A percentile compares a stretch with the other conserved stretches of the same genome.
These are phyloP conservation scores for Wiebesia pumilae DNA, from an alignment of 1,140 invertebrate species.

Conservation along the genomic window DNA sequence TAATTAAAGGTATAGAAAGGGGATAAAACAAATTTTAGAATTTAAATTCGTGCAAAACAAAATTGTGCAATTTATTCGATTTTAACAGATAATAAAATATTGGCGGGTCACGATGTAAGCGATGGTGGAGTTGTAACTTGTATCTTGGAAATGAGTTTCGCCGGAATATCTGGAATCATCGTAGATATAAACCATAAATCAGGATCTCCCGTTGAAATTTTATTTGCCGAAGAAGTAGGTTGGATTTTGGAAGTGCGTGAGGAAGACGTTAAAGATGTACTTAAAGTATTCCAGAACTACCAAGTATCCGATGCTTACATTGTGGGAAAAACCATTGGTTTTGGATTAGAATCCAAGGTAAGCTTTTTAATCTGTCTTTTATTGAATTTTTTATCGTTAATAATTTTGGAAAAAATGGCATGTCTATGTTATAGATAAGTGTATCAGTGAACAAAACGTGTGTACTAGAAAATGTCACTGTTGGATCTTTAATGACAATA, in stretches of 20 bases:
- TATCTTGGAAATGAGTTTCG: slow-evolving; percentile 96
- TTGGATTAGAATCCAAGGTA: slow-evolving; percentile 81
- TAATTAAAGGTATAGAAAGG: slow-evolving; percentile 82
- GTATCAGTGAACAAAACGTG: slow-evolving; percentile 78
- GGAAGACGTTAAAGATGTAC: slow-evolving; percentile 77
- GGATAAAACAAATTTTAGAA: neutral
- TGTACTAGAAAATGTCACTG: slow-evolving; percentile 75
- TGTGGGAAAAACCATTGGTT: slow-evolving; percentile 83
- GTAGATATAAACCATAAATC: slow-evolving; percentile 79
- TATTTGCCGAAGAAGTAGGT: slow-evolving; percentile 95
- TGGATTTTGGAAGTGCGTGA: slow-evolving; percentile 89
- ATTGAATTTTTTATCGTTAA: neutral
- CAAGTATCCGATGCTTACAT: slow-evolving; percentile 81
- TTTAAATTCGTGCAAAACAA: neutral
- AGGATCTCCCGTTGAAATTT: slow-evolving; percentile 78
- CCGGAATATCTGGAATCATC: slow-evolving; percentile 87
- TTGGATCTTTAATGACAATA: slow-evolving; percentile 80
- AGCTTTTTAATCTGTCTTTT: neutral
- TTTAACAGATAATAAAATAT: slow-evolving; percentile 79
- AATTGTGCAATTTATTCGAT: neutral
- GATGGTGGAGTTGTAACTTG: slow-evolving; percentile 95
- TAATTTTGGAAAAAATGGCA: neutral
- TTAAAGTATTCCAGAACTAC: slow-evolving; percentile 77
- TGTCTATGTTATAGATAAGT: slow-evolving; percentile 68
- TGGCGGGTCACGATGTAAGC: slow-evolving; percentile 96